Evolutionary conservation across 2,113 vertebrate genomes (phyloP).

Genomic region (Triplophysa rosa): DNA sequence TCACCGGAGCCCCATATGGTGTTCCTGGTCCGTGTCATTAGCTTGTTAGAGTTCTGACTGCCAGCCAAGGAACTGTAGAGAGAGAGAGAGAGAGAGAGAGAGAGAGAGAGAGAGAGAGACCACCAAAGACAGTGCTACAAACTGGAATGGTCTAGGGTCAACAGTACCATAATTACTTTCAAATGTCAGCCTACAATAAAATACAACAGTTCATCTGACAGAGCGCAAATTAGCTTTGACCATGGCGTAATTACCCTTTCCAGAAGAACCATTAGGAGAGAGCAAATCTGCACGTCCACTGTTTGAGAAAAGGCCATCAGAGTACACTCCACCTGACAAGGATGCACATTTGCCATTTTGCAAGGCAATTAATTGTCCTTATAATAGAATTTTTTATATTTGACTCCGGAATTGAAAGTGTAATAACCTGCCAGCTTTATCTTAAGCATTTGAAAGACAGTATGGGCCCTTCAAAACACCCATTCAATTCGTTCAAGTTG

Average conservation of each 20-base stretch:
- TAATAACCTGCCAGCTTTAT: conserved; percentile 98
- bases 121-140: conserved; percentile 94
- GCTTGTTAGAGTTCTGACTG: conserved; percentile 99
- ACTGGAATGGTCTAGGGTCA: conserved; percentile 99
- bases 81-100: conserved; percentile 64
- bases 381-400: conserved; percentile 99
- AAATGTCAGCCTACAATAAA: conserved; percentile 99
- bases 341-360: conserved; percentile 99
- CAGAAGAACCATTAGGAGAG: conserved; percentile 99
- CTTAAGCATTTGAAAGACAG: conserved; percentile 86
- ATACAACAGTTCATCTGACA: conserved; percentile 99
- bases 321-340: conserved; percentile 99
- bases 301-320: conserved; percentile 99
- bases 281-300: conserved; percentile 99
- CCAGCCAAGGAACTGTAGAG: conserved; percentile 78
- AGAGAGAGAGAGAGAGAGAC: conserved; percentile 78
- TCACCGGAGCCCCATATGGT: conserved; percentile 97
- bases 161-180: conserved; percentile 99
- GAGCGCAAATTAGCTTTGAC: conserved; percentile 99
- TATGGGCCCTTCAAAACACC: conserved; percentile 31
- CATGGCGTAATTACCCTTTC: conserved; percentile 99
- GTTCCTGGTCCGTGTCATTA: conserved; percentile 99
- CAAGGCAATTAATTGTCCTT: conserved; percentile 99
- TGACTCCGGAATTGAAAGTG: conserved; percentile 97
- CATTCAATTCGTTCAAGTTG: not conserved